Conservation (phyloP, 2,113 vertebrate genomes). For the Malurus melanocephalus region DNA sequence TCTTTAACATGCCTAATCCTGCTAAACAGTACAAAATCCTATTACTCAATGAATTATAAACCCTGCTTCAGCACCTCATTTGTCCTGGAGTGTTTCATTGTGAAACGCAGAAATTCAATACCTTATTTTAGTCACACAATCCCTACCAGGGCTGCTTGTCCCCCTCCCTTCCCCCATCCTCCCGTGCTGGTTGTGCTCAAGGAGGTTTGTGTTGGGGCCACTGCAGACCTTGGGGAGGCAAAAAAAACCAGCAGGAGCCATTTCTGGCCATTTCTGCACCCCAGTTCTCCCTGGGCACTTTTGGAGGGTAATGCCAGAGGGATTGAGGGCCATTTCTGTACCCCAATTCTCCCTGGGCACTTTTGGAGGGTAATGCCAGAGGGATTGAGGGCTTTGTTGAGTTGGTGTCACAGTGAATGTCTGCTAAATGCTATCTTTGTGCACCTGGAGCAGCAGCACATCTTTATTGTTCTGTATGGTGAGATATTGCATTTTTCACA, state of each 20-base stretch:
- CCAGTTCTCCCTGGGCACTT: neutral
- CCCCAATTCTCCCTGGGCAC: neutral
- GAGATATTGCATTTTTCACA: neutral
- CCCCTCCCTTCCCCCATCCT: neutral
- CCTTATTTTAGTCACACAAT: constrained; percentile 52
- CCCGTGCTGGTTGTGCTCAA: neutral
- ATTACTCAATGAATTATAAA: constrained; percentile 85
- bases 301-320: neutral
- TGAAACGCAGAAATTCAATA: constrained; percentile 54
- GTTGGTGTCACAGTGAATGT: neutral
- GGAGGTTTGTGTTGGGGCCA: neutral
- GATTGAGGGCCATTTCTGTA: neutral
- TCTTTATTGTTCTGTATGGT: neutral
- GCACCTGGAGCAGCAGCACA: neutral
- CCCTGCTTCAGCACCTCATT: constrained; percentile 72
- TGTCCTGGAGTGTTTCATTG: constrained; percentile 62
- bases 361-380: neutral
- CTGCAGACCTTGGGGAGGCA: neutral
- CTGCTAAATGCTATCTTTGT: neutral
- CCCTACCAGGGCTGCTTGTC: neutral
- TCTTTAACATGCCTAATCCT: constrained; percentile 83
- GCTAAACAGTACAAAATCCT: constrained; percentile 86
- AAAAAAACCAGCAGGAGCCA: neutral
- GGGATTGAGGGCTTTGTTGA: neutral
- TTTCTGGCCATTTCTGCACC: neutral